Evolutionary conservation across 2,113 vertebrate genomes (phyloP), one percentile per base, ranked within the genome.

Genomic region (Empidonax traillii): DNA sequence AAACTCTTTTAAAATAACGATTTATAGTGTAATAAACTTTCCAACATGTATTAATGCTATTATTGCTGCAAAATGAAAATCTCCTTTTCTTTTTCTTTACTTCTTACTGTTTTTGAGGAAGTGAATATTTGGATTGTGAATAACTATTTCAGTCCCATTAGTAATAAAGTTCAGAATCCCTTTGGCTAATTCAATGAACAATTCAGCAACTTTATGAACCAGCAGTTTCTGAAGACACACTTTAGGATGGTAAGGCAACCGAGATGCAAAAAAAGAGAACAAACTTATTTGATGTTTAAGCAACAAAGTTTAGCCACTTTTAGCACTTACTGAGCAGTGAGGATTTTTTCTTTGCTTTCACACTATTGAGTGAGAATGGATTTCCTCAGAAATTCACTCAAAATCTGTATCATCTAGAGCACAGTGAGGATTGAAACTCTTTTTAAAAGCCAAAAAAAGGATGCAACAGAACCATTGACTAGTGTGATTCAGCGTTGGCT

Each of bases 11-110:
- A 82, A 86, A 94, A 52, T 13, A 79, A 39, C 8, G 5, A 74
- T 97, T 94, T 91, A 78, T 87, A 55, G 49, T 39, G 31, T 52
- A 88, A 83, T 90, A 87, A 95, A 75, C 47, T 66, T 85, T 68
- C 75, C 74, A 71, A 37, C n/a, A 92, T 65, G 37, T 77, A 53
- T 46, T 68, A 37, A 5, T 58, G 28, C 12, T 86, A 63, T 81
- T 90, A 89, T 24, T 94, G 6, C 33, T 92, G 39, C 16, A 96
- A 95, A 97, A 93, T 52, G 14, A 73, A 27, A 67, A 59, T n/a
- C 17, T 44, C 12, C 27, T 21, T 52, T 30, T n/a, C 20, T 30
- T 14, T 25, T 46, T 10, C 12, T 55, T 71, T 92, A 86, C n/a
- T 73, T 7, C 18, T 71, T 73, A 27, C 47, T 75, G 12, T 66